Evolutionary conservation across 2,888 invertebrate species (phyloP).

Genomic region (Drosophila planitibia): DNA sequence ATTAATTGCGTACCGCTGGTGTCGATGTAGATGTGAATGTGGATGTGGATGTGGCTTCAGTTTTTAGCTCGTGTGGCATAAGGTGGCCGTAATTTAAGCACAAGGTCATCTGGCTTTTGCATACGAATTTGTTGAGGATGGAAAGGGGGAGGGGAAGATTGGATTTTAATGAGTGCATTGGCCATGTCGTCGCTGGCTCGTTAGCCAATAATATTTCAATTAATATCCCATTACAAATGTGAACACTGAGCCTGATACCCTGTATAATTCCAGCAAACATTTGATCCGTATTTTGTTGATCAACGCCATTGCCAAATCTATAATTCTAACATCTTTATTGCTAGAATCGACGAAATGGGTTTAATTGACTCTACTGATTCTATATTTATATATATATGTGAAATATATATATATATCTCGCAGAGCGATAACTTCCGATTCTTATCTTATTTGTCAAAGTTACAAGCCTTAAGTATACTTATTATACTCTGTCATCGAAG

Average conservation of each 20-base stretch:
- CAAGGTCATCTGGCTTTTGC: slow-evolving; percentile 50
- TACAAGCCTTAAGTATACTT: not conserved
- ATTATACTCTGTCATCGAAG: not conserved
- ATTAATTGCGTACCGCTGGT: slow-evolving; percentile 54
- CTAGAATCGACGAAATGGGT: not conserved
- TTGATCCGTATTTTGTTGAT: not conserved
- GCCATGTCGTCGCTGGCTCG: slow-evolving; percentile 12
- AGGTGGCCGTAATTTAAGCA: slow-evolving; percentile 50
- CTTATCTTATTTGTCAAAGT: not conserved
- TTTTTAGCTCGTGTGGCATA: slow-evolving; percentile 22
- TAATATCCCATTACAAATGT: slow-evolving; percentile 25
- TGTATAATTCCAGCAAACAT: not conserved
- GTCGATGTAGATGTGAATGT: slow-evolving; percentile 8
- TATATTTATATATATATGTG: not conserved
- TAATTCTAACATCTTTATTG: not conserved
- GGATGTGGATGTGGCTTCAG: slow-evolving; percentile 6
- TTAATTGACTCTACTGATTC: too few relatives aligned
- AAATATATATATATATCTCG: not conserved
- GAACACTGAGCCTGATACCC: not conserved
- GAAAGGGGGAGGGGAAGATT: not conserved
- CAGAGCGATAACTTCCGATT: not conserved
- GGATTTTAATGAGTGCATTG: slow-evolving; percentile 26
- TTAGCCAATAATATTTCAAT: slow-evolving; percentile 24
- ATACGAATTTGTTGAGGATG: not conserved
- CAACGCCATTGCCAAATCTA: not conserved